These are phyloP conservation scores for Margaritifera margaritifera DNA, from an alignment of 2,888 invertebrate species.

Conservation along the genomic window DNA sequence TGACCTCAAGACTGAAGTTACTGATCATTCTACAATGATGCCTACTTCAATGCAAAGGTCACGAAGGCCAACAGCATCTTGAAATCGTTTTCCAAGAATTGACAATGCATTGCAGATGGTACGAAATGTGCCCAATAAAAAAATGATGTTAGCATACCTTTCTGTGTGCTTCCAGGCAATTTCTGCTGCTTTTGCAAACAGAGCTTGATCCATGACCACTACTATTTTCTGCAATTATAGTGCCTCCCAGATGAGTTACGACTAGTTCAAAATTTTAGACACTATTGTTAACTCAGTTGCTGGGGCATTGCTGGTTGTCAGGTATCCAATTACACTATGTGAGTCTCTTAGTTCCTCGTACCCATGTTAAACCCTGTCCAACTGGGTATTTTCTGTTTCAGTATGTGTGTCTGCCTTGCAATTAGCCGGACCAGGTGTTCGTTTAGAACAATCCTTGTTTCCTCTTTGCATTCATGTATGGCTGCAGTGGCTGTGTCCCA, in stretches of 20 bases:
- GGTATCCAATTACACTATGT: constrained; percentile 6
- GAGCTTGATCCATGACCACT: constrained; percentile 17
- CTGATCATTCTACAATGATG: too few relatives aligned
- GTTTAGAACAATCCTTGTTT: background rate
- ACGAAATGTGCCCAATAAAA: constrained; percentile 22
- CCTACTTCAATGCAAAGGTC: constrained; percentile 1
- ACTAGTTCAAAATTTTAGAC: background rate
- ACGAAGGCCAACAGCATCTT: constrained; percentile 1
- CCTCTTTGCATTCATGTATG: background rate
- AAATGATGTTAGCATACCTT: background rate
- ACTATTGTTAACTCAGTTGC: constrained; percentile 7
- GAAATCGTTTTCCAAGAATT: constrained; percentile 11
- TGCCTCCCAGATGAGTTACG: background rate
- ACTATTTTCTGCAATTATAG: constrained; percentile 5
- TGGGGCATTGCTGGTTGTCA: background rate
- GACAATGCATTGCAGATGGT: constrained; percentile 11
- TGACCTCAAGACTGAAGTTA: too few relatives aligned
- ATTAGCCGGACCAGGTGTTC: too few relatives aligned
- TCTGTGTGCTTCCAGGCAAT: constrained; percentile 8
- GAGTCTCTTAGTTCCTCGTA: background rate
- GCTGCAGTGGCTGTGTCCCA: background rate
- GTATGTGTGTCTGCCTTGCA: too few relatives aligned
- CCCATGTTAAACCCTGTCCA: constrained; percentile 3
- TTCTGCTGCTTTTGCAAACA: constrained; percentile 17
- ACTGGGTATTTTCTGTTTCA: background rate